Conservation (phyloP, 2,113 vertebrate genomes). For the Vidua macroura region DNA sequence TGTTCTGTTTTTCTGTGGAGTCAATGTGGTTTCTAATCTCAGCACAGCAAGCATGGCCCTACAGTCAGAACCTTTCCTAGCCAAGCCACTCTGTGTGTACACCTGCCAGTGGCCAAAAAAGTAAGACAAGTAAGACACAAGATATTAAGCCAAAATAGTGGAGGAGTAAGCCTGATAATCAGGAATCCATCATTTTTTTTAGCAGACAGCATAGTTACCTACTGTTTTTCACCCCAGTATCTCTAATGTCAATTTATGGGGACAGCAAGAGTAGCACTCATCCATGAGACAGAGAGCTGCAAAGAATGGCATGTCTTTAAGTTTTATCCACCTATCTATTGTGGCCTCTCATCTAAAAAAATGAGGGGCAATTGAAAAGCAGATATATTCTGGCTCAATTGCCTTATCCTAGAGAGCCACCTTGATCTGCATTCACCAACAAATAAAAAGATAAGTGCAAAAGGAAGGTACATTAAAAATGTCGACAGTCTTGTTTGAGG, state of each 20-base stretch:
- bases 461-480: background rate
- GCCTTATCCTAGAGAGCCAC: background rate
- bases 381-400: background rate
- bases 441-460: background rate
- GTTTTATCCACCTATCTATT: background rate
- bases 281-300: background rate
- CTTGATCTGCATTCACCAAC: background rate
- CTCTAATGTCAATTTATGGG: background rate
- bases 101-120: background rate
- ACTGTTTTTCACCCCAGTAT: background rate
- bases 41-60: background rate
- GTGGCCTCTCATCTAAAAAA: background rate
- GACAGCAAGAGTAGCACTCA: background rate
- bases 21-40: background rate
- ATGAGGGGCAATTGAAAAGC: background rate
- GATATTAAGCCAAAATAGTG: background rate
- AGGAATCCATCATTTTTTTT: background rate
- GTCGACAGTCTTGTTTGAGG: background rate
- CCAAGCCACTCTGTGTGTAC: background rate
- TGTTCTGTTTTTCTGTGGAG: background rate
- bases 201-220: background rate
- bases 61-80: background rate
- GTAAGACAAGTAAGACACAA: background rate
- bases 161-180: background rate
- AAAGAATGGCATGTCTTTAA: background rate